Base-by-base conservation (phyloP, 1,140 invertebrate species). In the Drosophila santomea region DNA sequence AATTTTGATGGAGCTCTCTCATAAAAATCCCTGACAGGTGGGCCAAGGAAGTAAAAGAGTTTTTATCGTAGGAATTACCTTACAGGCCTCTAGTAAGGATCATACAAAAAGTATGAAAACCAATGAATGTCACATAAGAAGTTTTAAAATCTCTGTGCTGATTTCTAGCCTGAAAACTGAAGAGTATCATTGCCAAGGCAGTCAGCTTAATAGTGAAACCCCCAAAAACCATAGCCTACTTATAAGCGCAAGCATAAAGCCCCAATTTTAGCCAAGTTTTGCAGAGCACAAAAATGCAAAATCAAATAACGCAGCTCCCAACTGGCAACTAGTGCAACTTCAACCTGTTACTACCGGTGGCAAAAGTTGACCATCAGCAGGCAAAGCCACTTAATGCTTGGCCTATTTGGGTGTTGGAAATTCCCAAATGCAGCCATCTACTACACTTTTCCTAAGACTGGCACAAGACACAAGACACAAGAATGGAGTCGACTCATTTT, bases 21-120 rank as follows among this genome's bases (percentile, higher is more conserved):
- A 54, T 61, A 61, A 73, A 73, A 72, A 50, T 36, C 41, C 36
- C 51, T 71, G 25, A 28, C 68, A 72, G 66, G 64, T 73, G 54
- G 8, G 20, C 12, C 7, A 35, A 23, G 12, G 41, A 11, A 41
- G 36, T 14, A 38, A 44, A 38, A 44, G 45, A 45, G 32, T 28
- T 71, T 32, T 32, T 32, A 32, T 32, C 0, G 7, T 1, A 32
- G 7, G 32, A 2, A 32, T 32, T 10, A 10, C 32, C 8, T 32
- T 32, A 8, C 8, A 32, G 8, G 8, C 4, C 25, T 25, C 1
- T 20, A 0, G 20, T 20, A 20, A 20, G 20, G 20, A 20, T 20
- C 20, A 20, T 2, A 20, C 20, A 20, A 20, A 20, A 20, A 20
- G 20, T 20, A 20, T 25, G 25, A 25, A 25, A 25, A 25, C 0